Evolutionary conservation across 2,888 invertebrate genomes (phyloP), one percentile per base, ranked within the genome.

Genomic region (Falcaria lacertinaria): DNA sequence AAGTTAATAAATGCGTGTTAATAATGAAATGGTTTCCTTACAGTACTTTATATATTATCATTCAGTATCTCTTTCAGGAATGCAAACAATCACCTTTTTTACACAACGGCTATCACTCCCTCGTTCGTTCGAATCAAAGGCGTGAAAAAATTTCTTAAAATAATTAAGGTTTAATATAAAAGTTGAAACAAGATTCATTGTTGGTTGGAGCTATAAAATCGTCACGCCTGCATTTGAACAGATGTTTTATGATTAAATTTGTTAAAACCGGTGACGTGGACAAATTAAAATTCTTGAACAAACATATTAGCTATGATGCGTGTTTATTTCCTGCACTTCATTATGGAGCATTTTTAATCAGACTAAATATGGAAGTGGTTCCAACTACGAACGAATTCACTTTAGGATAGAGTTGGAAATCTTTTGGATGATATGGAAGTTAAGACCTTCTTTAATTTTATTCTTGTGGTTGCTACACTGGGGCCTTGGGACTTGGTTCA

Each of bases 251-350:
- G 60, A 61, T 63, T 60, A 62, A 59, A 57, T 51, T 52, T 58
- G 38, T 58, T 57, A 58, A 55, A 46, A 22, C 22, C 50, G 48
- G 54, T 54, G 54, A 52, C 48, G 50, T 43, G 52, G 51, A 50
- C 58, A 45, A 64, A 74, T 74, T 77, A 74, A 74, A 69, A 75
- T 76, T 63, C 66, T 57, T 39, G 52, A 60, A 46, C 45, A 48
- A 57, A 48, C 43, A 55, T 57, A 52, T 55, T 47, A 37, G 15
- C 13, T 37, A 50, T 54, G 37, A 41, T 47, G 43, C 43, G 42
- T 43, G 37, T 25, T 28, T 15, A 34, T 34, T 15, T 16, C 15
- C 34, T 35, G n/a, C 28, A 39, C 13, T 15, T 13, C 14, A 22
- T 25, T 7, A 5, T 0, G n/a, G 6, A 4, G 15, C 15, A 7